Evolutionary conservation across 2,888 invertebrate genomes (phyloP), one percentile per base, ranked within the genome.

Genomic region (Troides aeacus): DNA sequence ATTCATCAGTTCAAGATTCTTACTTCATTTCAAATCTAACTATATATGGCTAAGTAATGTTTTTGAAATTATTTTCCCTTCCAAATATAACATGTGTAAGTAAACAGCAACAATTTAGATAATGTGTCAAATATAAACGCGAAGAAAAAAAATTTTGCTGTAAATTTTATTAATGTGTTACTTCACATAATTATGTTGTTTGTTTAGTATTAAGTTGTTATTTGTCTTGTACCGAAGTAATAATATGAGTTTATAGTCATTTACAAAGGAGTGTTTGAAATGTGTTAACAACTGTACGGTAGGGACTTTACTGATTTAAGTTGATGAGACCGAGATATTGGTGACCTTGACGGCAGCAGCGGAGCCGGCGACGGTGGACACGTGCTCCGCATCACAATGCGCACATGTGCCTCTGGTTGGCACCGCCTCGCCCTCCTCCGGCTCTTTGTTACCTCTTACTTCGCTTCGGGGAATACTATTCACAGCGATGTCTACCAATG

Each of bases 351-450:
- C 75, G 77, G 76, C 78, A 79, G 89, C 76, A 87, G 81, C 74
- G 83, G 76, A 75, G 64, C 58, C 71, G 72, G 30, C 64, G 71
- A 57, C 53, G 73, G 76, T 72, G 80, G 50, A 15, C 64, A 61
- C 88, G 89, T 90, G 90, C 78, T 72, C 70, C 72, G 90, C 84
- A 88, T 90, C 72, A 67, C 79, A 85, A 90, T 85, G 77, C 71
- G 74, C 75, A 74, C 77, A 77, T 80, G 79, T 78, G 79, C 81
- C 80, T 79, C 80, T 69, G 75, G 61, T 77, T 76, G 78, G 79
- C 76, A 79, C 79, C 76, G 74, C 70, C 64, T 72, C 71, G 70
- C 74, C 72, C 71, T 74, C 70, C 77, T 72, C 68, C 73, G 72
- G 72, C 79, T 79, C 83, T 86, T 88, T 88, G 87, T 86, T 72